Evolutionary conservation across 2,113 vertebrate genomes (phyloP), one percentile per base, ranked within the genome.

Genomic region (Podilymbus podiceps): DNA sequence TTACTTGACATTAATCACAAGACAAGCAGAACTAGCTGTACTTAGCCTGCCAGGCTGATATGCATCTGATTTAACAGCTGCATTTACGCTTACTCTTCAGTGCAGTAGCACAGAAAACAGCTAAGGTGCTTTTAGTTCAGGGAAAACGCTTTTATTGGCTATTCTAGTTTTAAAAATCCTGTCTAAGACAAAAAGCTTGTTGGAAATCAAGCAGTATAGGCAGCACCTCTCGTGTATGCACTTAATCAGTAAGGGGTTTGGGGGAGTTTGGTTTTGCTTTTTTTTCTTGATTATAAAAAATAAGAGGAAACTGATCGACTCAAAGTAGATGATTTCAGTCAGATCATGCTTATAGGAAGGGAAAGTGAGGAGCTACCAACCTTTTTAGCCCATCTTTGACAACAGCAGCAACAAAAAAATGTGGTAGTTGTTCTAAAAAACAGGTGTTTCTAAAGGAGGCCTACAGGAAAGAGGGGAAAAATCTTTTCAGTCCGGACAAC

Each of bases 21-120:
- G 95, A 93, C 96, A 97, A 91, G 84, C 80, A 85, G 74, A 97
- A 95, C 89, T 87, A 82, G 80, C 84, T 91, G 66, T 58, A 88
- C 84, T 95, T 91, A 94, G 42, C 58, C 88, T 97, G 88, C 58
- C 95, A 95, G 42, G 9, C n/a, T 95, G 88, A 73, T 44, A 64
- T 23, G 53, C 58, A 69, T 76, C 42, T 58, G 92, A 91, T 87
- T 90, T 89, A 88, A 66, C 89, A 79, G 78, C 87, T 80, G 91
- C 59, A 55, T 66, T 92, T 91, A 53, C 38, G 46, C 63, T 95
- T 75, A 53, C 50, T 56, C 1, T 46, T 97, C 86, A 50, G 23
- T 38, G 40, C 31, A 50, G 23, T 20, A 53, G 62, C 10, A 73
- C 28, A 76, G 53, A 79, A 76, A 89, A 89, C 77, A 85, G 42